Percentiles rank a stretch among this genome's conserved stretches.
phyloP scores from a whole-genome alignment of 2,888 invertebrate genomes.

The Heteropelma amictum region DNA sequence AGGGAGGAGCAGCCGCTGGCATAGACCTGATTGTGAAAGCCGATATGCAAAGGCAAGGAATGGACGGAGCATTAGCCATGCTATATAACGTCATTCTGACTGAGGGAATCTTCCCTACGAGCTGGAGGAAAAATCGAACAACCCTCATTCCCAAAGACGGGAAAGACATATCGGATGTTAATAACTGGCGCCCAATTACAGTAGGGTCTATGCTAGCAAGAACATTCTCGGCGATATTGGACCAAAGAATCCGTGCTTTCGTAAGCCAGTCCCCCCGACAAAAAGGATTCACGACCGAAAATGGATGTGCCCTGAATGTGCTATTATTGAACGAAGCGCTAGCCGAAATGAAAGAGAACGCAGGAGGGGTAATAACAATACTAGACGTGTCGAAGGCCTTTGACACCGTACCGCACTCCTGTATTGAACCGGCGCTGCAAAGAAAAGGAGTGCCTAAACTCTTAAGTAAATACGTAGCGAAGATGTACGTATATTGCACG shows the following conservation, averaged over 20 bases:
- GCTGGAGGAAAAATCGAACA: not conserved
- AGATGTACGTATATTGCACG: constrained; percentile 1
- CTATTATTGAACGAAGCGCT: not conserved
- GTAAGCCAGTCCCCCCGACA: not conserved
- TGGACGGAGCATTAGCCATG: too few species aligned
- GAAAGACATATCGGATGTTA: not conserved
- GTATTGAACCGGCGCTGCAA: not conserved
- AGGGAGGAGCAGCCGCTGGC: too few species aligned
- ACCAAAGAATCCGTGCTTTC: not conserved
- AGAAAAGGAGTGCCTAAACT: constrained; percentile 21
- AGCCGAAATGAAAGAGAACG: not conserved
- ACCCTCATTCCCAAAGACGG: not conserved
- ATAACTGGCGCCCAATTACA: not conserved
- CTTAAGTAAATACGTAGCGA: not conserved
- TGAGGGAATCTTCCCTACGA: not conserved
- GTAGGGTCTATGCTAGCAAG: not conserved
- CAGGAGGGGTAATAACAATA: not conserved
- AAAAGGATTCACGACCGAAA: not conserved
- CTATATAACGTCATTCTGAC: not conserved
- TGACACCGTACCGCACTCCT: constrained; percentile 59
- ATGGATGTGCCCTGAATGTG: not conserved
- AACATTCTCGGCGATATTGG: not conserved
- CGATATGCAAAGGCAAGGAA: too few species aligned
- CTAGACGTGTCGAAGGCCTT: constrained; percentile 57
- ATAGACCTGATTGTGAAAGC: too few species aligned